Base-by-base conservation (phyloP, 2,797 vertebrate species). In the Fistularia tabacaria region DNA sequence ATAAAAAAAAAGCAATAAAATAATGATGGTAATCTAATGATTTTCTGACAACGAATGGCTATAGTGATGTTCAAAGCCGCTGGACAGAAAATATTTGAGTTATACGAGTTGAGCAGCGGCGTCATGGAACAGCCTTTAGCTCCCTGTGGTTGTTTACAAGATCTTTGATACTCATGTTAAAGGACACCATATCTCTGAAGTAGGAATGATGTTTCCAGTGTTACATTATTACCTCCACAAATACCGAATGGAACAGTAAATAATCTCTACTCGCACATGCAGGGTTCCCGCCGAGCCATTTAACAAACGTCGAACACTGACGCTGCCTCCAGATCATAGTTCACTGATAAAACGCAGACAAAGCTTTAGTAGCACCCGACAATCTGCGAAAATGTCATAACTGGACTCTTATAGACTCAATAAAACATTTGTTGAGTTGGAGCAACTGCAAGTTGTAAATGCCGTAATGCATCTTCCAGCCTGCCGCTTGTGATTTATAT, bases 401-500 rank as follows among this genome's bases (percentile, higher is more conserved):
- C 9, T 41, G 41, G n/a, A 8, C 8, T 44, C 12, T 7, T 10
- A 43, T 7, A 38, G 14, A 14, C 36, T 8, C 11, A 38, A 41
- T n/a, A 37, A 25, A 10, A 37, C 12, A 15, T 10, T 43, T 7
- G 13, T 39, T n/a, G 3, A 13, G 11, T 50, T 37, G 39, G 44
- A 54, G 36, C 41, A 54, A 9, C 11, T 3, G 8, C 12, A 57
- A 11, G 14, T 43, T 15, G n/a, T 36, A 52, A 38, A 45, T 1
- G 3, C 36, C 51, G 40, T 41, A 36, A 8, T 37, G 39, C 51
- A 66, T 74, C 58, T 72, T 69, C 9, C 42, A 6, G 38, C 8
- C 12, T 37, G 59, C 1, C 37, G 13, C 57, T 41, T 55, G 49
- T 58, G 49, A 72, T 81, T 50, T 61, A 63, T 51, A 51, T 72